Evolutionary conservation across 2,797 vertebrate species (phyloP), one percentile per base, ranked within the genome.

Genomic region (Diceros bicornis): DNA sequence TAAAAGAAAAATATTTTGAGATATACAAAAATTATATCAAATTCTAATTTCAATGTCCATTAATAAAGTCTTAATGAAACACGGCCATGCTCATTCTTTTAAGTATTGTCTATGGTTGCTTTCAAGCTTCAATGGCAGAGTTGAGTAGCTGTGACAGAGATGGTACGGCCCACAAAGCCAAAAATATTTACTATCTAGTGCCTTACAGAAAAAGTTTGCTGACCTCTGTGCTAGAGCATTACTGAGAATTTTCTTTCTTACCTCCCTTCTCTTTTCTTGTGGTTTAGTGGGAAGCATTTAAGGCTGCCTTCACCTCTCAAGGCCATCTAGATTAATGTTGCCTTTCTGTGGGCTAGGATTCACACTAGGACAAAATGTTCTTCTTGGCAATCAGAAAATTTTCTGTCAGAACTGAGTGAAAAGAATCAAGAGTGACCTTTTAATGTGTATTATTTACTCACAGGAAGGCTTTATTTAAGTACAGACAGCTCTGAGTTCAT

Each of bases 371-470:
- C 23, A 89, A 91, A 68, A 95, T 83, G 72, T n/a, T 91, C 23
- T 97, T 91, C 27, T 59, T 21, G 11, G 50, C 57, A 89, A 82
- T 91, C 71, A 96, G 68, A 94, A 85, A 74, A 37, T 92, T 79
- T 90, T 94, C 37, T 52, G 84, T 82, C 20, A 92, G 79, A 89
- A 94, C 50, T n/a, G 72, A 89, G 66, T 61, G 84, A 91, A 92
- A 89, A 96, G 90, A 91, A 93, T 94, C 79, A 85, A 84, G 57
- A 93, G 59, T 93, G 94, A 95, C 88, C 91, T 96, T 97, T 97
- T 87, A 96, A 96, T 89, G 82, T n/a, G 94, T 83, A 44, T 77
- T 89, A 95, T 97, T 98, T 96, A 96, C 85, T 96, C 17, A 50
- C 81, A 95, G 68, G 64, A 98, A 96, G 62, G 44, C 57, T 95